Percentiles rank a stretch among this genome's conserved stretches.
phyloP scores from a whole-genome alignment of 2,797 vertebrate genomes.

The Cichlasoma orientale region DNA sequence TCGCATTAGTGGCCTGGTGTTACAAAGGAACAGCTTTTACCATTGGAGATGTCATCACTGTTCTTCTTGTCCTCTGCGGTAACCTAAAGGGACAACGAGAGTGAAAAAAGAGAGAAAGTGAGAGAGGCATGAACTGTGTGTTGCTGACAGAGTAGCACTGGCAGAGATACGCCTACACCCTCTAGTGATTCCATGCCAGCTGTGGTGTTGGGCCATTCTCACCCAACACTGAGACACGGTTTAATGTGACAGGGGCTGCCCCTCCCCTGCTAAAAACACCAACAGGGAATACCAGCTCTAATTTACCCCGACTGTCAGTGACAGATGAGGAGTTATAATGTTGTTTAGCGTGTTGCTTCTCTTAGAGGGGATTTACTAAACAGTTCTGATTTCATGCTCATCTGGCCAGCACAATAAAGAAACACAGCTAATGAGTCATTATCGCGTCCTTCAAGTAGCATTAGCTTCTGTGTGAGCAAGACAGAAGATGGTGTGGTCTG shows the following conservation, averaged over 20 bases:
- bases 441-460: constrained; percentile 21
- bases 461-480: background rate
- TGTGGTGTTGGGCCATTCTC: constrained; percentile 64
- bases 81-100: constrained; percentile 72
- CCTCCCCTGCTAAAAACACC: constrained; percentile 62
- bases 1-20: constrained; percentile 5
- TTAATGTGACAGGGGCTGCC: constrained; percentile 71
- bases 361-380: constrained; percentile 45
- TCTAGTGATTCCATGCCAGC: constrained; percentile 68
- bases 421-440: constrained; percentile 42
- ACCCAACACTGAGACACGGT: constrained; percentile 52
- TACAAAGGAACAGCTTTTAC: constrained; percentile 66
- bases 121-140: constrained; percentile 51
- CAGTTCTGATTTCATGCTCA: constrained; percentile 43
- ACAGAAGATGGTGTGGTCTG: background rate
- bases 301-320: constrained; percentile 56
- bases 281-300: constrained; percentile 62
- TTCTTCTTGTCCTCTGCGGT: constrained; percentile 76
- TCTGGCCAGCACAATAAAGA: constrained; percentile 35
- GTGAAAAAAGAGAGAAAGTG: constrained; percentile 20
- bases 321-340: constrained; percentile 55
- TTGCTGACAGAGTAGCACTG: constrained; percentile 57
- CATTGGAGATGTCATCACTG: constrained; percentile 48
- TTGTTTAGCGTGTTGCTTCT: constrained; percentile 50
- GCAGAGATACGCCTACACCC: constrained; percentile 57